Evolutionary conservation across 2,888 invertebrate species (phyloP).

Genomic region (Cylindroiulus punctatus): DNA sequence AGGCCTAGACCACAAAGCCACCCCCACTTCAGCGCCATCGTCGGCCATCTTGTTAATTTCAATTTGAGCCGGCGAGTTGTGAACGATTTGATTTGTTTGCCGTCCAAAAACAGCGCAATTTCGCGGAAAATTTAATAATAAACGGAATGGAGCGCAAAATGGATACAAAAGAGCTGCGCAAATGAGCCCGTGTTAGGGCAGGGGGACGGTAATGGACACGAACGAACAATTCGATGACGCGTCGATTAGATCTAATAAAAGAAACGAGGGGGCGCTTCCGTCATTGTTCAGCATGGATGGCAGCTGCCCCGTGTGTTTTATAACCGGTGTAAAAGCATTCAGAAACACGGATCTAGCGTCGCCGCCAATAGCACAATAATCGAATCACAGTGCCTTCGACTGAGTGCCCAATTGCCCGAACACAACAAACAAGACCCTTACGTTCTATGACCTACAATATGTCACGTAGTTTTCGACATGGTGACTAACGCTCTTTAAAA

Average conservation of each 20-base stretch:
- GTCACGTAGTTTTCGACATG: too few relatives aligned
- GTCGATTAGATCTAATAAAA: neutral
- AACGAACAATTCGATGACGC: neutral
- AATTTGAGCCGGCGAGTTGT: neutral
- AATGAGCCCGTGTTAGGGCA: neutral
- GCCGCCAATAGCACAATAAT: slow-evolving; percentile 23
- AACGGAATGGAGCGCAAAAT: slow-evolving; percentile 17
- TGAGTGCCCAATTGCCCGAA: neutral
- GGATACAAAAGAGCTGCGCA: slow-evolving; percentile 32
- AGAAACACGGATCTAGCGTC: neutral
- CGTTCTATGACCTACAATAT: too few relatives aligned
- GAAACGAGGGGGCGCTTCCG: slow-evolving; percentile 15
- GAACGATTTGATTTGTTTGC: neutral
- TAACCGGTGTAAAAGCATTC: neutral
- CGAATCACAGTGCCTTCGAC: neutral
- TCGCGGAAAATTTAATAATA: slow-evolving; percentile 26
- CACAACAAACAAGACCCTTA: too few relatives aligned
- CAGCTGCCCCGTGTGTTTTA: neutral
- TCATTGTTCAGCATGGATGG: neutral
- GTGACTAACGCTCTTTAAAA: too few relatives aligned
- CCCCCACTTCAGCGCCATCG: neutral
- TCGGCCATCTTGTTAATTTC: neutral
- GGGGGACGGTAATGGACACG: slow-evolving; percentile 1
- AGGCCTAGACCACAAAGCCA: too few relatives aligned
- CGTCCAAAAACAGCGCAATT: slow-evolving; percentile 13